Base-by-base conservation (phyloP, 2,888 invertebrate genomes). In the Spisula solida region DNA sequence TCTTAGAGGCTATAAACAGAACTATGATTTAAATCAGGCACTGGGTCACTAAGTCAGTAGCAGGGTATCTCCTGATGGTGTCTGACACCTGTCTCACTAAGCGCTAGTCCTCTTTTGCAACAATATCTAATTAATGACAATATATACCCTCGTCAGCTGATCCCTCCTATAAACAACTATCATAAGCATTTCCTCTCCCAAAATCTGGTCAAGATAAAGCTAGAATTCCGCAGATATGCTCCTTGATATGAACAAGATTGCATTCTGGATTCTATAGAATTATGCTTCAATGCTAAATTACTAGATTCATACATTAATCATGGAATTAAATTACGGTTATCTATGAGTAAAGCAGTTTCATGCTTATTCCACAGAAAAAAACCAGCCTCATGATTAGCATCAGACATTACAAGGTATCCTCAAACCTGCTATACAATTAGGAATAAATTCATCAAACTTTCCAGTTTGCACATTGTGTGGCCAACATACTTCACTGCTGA, bases 41-140 rank as follows among this genome's bases (percentile, higher is more conserved):
- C n/a, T 85, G 55, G 85, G 85, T 85, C 85, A 83, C 25, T 82
- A 82, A 82, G 70, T 14, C 83, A 51, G 83, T 14, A 75, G 75
- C 75, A 18, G 1, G 75, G 16, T 75, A 75, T 75, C 75, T 75
- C 14, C 18, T 34, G 18, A 75, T 31, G 18, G 34, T 18, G 18
- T 75, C 29, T 75, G 75, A 75, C 75, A 75, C 18, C 75, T 75
- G 75, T 31, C 31, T 75, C 75, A 10, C 12, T 31, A 75, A 31
- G 16, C 16, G 16, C 16, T 31, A 75, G 75, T 75, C 75, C 75
- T 75, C 31, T 25, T 18, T 5, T 31, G 18, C 34, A 31, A 75
- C 75, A 31, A 31, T 31, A 31, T 75, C 75, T 31, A 75, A 75
- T 75, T 75, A 75, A 75, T 75, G 75, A 75, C 75, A 75, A 75